These are phyloP conservation scores for Myocastor coypus DNA, from an alignment of 2,113 vertebrate species.

Conservation along the genomic window DNA sequence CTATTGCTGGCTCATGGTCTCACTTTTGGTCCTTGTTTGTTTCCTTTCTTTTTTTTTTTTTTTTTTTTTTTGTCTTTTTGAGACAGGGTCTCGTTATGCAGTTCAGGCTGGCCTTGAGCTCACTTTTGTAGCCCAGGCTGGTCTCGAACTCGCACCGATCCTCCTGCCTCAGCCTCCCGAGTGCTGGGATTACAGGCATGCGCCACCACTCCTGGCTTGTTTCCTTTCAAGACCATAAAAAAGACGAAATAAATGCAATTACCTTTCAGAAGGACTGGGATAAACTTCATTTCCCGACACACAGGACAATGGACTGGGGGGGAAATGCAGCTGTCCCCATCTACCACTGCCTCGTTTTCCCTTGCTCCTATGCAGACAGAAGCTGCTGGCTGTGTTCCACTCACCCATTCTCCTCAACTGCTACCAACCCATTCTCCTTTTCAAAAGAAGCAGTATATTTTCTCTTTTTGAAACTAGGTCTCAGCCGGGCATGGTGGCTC, in stretches of 20 bases:
- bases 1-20: not conserved
- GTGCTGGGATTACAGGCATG: too few species aligned
- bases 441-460: not conserved
- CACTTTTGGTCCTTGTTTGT: not conserved
- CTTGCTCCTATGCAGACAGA: not conserved
- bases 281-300: not conserved
- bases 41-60: too few species aligned
- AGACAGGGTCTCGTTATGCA: too few species aligned
- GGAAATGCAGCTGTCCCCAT: not conserved
- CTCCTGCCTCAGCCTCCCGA: too few species aligned
- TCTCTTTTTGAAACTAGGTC: not conserved
- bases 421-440: not conserved
- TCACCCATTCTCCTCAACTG: not conserved
- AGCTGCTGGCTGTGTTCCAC: not conserved
- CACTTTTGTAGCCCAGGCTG: too few species aligned
- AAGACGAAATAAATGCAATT: not conserved
- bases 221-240: slow-evolving; percentile 55
- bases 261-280: not conserved
- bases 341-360: slow-evolving; percentile 8
- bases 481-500: too few species aligned
- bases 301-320: not conserved
- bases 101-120: too few species aligned
- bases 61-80: too few species aligned
- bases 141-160: too few species aligned
- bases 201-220: not conserved